phyloP scores from a whole-genome alignment of 2,113 vertebrate genomes.

The Lota lota region DNA sequence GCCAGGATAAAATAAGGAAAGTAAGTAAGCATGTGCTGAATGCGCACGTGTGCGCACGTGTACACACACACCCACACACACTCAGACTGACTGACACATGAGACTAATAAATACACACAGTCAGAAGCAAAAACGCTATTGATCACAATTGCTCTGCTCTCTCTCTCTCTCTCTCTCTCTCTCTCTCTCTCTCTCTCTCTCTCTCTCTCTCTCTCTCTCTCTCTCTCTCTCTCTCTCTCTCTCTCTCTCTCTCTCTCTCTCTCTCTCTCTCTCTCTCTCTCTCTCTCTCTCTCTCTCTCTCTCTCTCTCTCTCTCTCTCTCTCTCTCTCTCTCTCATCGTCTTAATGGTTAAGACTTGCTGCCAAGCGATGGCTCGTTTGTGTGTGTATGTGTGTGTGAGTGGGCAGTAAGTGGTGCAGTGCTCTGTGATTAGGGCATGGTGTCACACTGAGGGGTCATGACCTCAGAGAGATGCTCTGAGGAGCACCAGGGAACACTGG shows the following conservation, averaged over 20 bases:
- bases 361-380: constrained; percentile 17
- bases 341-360: constrained; percentile 56
- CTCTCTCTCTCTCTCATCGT: constrained; percentile 20
- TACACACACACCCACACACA: not conserved
- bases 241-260: not conserved
- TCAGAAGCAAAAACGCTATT: constrained; percentile 59
- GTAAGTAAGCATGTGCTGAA: too few relatives aligned
- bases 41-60: not conserved
- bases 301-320: not conserved
- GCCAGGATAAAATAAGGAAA: too few relatives aligned
- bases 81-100: not conserved
- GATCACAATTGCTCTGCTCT: constrained; percentile 60
- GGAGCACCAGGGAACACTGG: not conserved
- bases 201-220: not conserved
- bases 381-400: too few relatives aligned
- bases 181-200: not conserved
- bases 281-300: not conserved
- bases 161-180: constrained; percentile 13
- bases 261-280: not conserved
- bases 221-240: not conserved
- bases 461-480: not conserved
- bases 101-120: not conserved
- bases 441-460: not conserved
- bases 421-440: not conserved
- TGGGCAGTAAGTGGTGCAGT: too few relatives aligned